Evolutionary conservation across 2,888 invertebrate species (phyloP).

Genomic region (Emmelina monodactyla): DNA sequence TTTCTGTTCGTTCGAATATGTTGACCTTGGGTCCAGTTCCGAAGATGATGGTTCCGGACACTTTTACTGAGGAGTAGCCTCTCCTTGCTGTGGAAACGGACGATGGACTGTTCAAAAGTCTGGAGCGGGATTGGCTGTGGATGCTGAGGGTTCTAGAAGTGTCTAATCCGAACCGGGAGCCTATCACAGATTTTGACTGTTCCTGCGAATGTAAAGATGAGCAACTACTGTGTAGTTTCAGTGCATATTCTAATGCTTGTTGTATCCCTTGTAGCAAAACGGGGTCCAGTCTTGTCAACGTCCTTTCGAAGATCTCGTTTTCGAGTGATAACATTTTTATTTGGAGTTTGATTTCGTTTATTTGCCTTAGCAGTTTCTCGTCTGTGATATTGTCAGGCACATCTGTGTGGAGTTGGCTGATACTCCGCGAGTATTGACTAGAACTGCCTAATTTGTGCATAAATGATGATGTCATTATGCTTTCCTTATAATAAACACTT

Average conservation of each 20-base stretch:
- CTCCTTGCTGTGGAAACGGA: constrained; percentile 36
- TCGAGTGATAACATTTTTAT: constrained; percentile 42
- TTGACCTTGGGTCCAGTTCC: constrained; percentile 52
- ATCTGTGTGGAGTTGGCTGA: too few relatives aligned
- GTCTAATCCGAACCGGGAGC: too few relatives aligned
- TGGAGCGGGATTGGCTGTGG: too few relatives aligned
- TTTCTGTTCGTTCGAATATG: constrained; percentile 54
- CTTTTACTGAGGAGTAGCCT: constrained; percentile 39
- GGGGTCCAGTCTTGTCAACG: constrained; percentile 51
- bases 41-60: constrained; percentile 35
- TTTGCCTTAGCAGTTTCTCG: constrained; percentile 34
- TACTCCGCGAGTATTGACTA: too few relatives aligned
- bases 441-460: too few relatives aligned
- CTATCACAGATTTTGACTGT: too few relatives aligned
- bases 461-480: too few relatives aligned
- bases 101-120: constrained; percentile 14
- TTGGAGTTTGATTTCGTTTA: constrained; percentile 33
- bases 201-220: too few relatives aligned
- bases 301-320: constrained; percentile 60
- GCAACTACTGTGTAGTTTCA: constrained; percentile 21
- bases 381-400: constrained; percentile 42
- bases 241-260: constrained; percentile 44
- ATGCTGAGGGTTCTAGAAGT: too few relatives aligned
- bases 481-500: too few relatives aligned
- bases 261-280: constrained; percentile 48